Conservation (phyloP, 2,797 vertebrate genomes). For the Pseudocheirus occidentalis region DNA sequence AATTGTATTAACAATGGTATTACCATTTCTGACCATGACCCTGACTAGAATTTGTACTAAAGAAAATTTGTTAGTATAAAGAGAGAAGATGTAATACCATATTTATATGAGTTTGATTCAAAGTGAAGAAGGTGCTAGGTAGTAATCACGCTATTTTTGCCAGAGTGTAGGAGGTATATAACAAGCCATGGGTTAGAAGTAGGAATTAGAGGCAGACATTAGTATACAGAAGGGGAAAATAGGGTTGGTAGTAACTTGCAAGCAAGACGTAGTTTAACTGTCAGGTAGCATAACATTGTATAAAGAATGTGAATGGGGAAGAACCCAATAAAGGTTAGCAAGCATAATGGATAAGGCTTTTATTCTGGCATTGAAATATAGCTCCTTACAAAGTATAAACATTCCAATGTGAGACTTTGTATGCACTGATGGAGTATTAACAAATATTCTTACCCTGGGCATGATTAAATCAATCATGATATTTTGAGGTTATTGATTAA, state of each 20-base stretch:
- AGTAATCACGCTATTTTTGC: background rate
- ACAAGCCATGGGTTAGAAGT: background rate
- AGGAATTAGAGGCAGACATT: background rate
- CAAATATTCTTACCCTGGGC: background rate
- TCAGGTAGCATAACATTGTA: background rate
- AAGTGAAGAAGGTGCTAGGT: too few species aligned
- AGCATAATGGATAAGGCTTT: background rate
- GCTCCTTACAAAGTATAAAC: background rate
- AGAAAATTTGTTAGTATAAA: background rate
- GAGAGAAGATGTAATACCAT: background rate
- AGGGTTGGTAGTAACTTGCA: background rate
- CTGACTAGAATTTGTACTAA: background rate
- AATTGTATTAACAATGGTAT: too few species aligned
- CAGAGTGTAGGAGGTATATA: background rate
- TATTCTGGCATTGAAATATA: background rate
- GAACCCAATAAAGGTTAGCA: background rate
- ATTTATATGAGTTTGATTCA: background rate
- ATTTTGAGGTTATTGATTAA: background rate
- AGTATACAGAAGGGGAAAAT: background rate
- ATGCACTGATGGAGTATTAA: background rate
- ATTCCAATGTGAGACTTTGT: background rate
- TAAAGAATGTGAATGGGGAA: background rate
- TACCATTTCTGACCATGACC: background rate
- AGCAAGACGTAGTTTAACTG: too few species aligned
- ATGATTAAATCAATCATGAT: background rate